Conservation (phyloP, 2,113 vertebrate species). For the Oceanodroma tethys region DNA sequence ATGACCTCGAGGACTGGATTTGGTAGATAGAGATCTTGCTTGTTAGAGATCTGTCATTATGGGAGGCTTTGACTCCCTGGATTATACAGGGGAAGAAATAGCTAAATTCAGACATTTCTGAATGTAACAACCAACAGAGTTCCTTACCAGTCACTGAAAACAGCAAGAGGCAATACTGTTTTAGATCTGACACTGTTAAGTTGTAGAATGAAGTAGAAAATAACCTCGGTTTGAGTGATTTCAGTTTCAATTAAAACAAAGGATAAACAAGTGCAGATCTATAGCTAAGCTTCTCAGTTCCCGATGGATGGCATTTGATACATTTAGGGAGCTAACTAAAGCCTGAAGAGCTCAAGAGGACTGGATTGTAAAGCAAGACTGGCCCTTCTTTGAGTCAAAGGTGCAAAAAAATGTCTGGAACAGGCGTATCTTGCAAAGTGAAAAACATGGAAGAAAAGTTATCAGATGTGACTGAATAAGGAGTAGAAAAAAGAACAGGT, state of each 20-base stretch:
- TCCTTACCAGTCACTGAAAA: not conserved
- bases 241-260: conserved; percentile 12
- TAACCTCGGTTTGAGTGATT: not conserved
- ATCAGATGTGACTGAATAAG: not conserved
- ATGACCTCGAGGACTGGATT: conserved; percentile 24
- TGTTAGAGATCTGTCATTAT: conserved; percentile 23
- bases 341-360: not conserved
- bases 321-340: not conserved
- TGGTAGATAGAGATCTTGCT: not conserved
- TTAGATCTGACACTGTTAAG: not conserved
- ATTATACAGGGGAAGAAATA: not conserved
- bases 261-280: not conserved
- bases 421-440: not conserved
- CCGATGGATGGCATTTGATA: not conserved
- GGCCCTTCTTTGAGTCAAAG: not conserved
- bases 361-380: not conserved
- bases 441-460: not conserved
- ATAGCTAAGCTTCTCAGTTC: not conserved
- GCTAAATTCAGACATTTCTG: not conserved
- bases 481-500: not conserved
- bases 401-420: not conserved
- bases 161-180: not conserved
- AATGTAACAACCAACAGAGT: not conserved
- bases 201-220: not conserved
- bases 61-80: not conserved